These are phyloP conservation scores for Cetonia aurata DNA, from an alignment of 2,888 invertebrate genomes.

Conservation along the genomic window DNA sequence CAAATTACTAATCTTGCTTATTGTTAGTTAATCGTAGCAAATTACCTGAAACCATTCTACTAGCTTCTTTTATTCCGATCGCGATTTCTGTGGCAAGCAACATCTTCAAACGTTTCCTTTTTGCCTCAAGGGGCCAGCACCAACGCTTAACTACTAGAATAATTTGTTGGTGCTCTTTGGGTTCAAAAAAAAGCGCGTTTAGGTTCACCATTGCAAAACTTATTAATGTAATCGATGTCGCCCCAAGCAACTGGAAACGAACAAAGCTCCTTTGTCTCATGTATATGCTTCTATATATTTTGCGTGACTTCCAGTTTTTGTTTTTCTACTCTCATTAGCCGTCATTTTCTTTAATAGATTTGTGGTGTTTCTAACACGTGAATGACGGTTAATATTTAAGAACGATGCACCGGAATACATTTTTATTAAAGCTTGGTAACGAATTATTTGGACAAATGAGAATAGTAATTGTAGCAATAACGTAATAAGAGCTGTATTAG, in stretches of 20 bases:
- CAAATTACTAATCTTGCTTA: too few relatives aligned
- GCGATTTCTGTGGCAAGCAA: neutral
- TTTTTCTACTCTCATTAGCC: neutral
- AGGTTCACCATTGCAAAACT: slow-evolving; percentile 22
- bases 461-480: too few relatives aligned
- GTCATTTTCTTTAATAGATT: slow-evolving; percentile 16
- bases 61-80: slow-evolving; percentile 15
- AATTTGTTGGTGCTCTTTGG: slow-evolving; percentile 24
- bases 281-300: slow-evolving; percentile 4
- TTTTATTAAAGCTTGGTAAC: too few relatives aligned
- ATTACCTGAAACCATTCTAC: neutral
- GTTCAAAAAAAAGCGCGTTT: slow-evolving; percentile 22
- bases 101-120: slow-evolving; percentile 13
- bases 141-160: slow-evolving; percentile 37
- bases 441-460: too few relatives aligned
- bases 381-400: too few relatives aligned
- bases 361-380: slow-evolving; percentile 17
- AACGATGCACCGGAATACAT: too few relatives aligned
- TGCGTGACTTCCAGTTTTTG: slow-evolving; percentile 13
- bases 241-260: slow-evolving; percentile 24
- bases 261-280: slow-evolving; percentile 19
- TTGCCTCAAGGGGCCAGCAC: slow-evolving; percentile 10
- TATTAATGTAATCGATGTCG: slow-evolving; percentile 43
- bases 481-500: too few relatives aligned
- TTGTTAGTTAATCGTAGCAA: neutral